phyloP scores from a whole-genome alignment of 30 jellyfish, hydroid and myxozoan genomes.

The Aurelia aurita region DNA sequence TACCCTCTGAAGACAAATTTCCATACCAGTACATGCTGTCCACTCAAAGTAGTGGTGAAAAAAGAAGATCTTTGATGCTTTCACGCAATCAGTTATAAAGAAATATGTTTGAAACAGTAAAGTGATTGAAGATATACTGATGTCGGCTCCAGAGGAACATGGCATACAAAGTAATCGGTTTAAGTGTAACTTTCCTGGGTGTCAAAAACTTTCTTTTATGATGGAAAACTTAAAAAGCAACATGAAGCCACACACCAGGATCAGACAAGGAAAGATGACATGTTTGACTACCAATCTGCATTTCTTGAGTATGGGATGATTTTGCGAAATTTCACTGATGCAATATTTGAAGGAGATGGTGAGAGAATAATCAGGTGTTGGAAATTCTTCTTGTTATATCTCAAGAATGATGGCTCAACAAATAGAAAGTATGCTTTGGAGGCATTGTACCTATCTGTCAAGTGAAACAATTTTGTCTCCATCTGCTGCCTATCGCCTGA shows the following conservation, averaged over 20 bases:
- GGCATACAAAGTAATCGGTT: no score
- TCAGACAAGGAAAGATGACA: constrained; percentile 33
- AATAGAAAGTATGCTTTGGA: constrained; percentile 59
- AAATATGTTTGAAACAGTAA: no score
- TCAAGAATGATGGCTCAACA: constrained; percentile 50
- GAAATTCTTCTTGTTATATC: constrained; percentile 48
- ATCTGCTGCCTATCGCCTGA: constrained; percentile 44
- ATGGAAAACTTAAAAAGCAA: constrained; percentile 30
- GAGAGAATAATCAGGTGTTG: constrained; percentile 42
- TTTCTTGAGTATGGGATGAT: constrained; percentile 64
- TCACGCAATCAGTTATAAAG: no score
- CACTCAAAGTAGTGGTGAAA: no score
- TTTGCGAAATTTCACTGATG: constrained; percentile 47
- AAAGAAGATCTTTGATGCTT: no score
- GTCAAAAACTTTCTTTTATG: not conserved
- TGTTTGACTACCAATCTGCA: constrained; percentile 42
- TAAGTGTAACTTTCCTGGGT: no score
- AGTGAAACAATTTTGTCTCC: constrained; percentile 49
- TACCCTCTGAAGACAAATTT: no score
- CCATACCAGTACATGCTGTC: no score
- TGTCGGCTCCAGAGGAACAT: no score
- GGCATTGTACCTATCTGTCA: constrained; percentile 31
- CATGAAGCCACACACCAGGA: constrained; percentile 19
- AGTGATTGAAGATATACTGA: no score
- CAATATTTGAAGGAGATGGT: constrained; percentile 76